phyloP scores from a whole-genome alignment of 2,113 vertebrate genomes.

The Galbula dea region DNA sequence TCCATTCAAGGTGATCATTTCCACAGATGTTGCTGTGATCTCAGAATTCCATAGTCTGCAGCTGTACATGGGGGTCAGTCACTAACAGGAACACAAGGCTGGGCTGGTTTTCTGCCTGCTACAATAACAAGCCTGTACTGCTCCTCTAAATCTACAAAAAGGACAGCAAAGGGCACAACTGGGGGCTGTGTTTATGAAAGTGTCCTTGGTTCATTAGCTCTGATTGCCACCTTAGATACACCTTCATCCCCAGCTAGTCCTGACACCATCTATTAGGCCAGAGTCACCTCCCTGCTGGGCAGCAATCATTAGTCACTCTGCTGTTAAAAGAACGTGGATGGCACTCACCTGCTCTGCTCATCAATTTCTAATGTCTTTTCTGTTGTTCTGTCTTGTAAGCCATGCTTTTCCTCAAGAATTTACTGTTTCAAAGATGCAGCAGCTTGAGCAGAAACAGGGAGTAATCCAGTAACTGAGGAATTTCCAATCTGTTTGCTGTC shows the following conservation, averaged over 20 bases:
- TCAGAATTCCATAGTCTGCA: not conserved
- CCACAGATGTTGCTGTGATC: not conserved
- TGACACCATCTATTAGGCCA: not conserved
- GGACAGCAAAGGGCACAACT: not conserved
- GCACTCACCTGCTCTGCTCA: not conserved
- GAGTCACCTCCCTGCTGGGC: not conserved
- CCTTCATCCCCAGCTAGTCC: not conserved
- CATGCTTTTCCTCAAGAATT: not conserved
- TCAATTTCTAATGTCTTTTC: not conserved
- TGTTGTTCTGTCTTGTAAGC: not conserved
- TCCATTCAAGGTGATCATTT: not conserved
- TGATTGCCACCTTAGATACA: not conserved
- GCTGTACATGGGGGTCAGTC: fast-evolving
- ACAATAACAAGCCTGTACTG: no score
- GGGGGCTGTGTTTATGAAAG: not conserved
- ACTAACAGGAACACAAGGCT: not conserved
- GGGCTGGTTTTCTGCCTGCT: not conserved
- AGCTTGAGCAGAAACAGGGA: not conserved
- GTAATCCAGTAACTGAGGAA: not conserved
- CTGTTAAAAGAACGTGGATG: not conserved
- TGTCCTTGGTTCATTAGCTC: not conserved
- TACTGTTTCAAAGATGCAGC: not conserved
- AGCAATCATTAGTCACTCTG: not conserved
- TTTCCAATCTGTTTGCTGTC: not conserved
- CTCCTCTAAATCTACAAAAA: not conserved